These are phyloP conservation scores for Apostichopus californicus DNA, from an alignment of 35 echinoderm and acorn worm species.

Conservation along the genomic window DNA sequence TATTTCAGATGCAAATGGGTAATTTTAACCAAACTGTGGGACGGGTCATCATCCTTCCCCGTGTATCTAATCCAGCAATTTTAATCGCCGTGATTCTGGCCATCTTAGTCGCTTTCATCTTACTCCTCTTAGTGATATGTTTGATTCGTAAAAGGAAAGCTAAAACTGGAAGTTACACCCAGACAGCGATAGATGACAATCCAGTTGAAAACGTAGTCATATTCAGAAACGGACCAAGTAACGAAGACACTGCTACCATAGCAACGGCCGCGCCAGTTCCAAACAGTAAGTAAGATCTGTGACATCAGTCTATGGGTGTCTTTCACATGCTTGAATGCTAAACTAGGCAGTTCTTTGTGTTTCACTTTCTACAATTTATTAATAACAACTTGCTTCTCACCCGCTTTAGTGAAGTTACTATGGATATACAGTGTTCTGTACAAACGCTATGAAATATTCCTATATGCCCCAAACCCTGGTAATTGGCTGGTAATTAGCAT, in stretches of 20 bases:
- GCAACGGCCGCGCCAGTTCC: not conserved
- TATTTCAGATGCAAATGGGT: slow-evolving; percentile 44
- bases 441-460: no score
- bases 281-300: not conserved
- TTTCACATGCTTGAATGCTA: no score
- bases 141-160: slow-evolving; percentile 17
- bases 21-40: slow-evolving; percentile 34
- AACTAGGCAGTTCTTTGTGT: no score
- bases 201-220: not conserved
- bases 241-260: not conserved
- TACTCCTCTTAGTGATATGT: slow-evolving; percentile 18
- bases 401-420: no score
- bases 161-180: slow-evolving; percentile 13
- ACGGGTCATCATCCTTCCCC: slow-evolving; percentile 9
- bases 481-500: no score
- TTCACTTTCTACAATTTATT: no score
- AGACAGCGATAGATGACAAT: not conserved
- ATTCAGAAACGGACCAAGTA: not conserved
- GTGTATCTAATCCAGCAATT: not conserved
- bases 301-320: not conserved
- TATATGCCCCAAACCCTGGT: no score
- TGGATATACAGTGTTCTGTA: no score
- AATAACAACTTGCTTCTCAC: no score
- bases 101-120: not conserved
- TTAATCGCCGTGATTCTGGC: slow-evolving; percentile 22